These are phyloP conservation scores for Odontomachus brunneus DNA, from an alignment of 1,140 invertebrate species.

Conservation along the genomic window DNA sequence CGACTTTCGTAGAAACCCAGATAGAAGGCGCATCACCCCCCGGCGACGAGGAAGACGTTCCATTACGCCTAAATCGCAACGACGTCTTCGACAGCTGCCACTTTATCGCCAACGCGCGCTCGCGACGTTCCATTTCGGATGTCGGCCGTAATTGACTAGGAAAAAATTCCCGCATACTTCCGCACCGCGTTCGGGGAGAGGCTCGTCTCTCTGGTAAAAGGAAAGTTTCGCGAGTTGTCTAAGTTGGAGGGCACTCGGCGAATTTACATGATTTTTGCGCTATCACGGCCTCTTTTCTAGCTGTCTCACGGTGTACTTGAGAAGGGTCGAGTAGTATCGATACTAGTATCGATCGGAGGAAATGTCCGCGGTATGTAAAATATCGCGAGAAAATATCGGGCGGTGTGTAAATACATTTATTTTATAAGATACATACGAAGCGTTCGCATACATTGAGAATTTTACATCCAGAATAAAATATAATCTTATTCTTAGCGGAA, in stretches of 20 bases:
- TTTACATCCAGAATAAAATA: too few species aligned
- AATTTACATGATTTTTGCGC: conserved; percentile 43
- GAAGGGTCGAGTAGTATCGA: neutral
- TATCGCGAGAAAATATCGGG: neutral
- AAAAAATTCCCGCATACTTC: conserved; percentile 36
- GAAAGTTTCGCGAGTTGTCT: conserved; percentile 28
- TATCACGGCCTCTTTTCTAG: conserved; percentile 9
- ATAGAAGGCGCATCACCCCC: neutral
- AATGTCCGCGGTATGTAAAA: neutral
- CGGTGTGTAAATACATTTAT: neutral
- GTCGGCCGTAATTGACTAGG: conserved; percentile 36
- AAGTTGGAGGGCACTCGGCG: conserved; percentile 12
- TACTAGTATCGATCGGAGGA: neutral
- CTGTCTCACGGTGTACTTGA: neutral
- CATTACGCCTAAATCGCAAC: conserved; percentile 44
- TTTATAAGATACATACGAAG: neutral
- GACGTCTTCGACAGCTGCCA: conserved; percentile 50
- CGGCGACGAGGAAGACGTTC: neutral
- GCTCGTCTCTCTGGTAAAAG: neutral
- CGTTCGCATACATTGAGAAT: neutral
- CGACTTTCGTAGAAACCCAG: neutral
- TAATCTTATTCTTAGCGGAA: too few species aligned
- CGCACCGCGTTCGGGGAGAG: too few species aligned
- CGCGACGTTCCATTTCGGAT: conserved; percentile 19
- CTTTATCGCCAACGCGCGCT: conserved; percentile 12